Conservation (phyloP, 30 jellyfish, hydroid and myxozoan genomes). For the Morbakka virulenta region DNA sequence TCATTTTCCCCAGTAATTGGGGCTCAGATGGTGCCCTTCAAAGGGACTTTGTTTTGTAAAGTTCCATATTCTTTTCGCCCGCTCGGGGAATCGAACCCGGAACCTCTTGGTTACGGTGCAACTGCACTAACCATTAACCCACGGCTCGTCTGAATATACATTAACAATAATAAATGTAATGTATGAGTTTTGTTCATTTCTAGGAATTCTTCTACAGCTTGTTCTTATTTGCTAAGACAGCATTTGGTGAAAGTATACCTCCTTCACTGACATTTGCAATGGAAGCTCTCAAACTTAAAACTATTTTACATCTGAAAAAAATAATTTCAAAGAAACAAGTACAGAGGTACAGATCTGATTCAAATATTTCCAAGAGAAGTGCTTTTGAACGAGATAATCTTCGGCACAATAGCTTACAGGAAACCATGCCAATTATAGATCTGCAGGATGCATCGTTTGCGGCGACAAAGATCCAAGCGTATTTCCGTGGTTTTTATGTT, state of each 20-base stretch:
- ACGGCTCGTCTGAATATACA: no score
- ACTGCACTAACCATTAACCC: no score
- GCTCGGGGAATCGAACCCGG: no score
- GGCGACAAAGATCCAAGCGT: slow-evolving; percentile 70
- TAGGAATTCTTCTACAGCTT: slow-evolving; percentile 28
- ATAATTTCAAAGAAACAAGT: not conserved
- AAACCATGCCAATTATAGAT: not conserved
- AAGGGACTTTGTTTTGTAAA: no score
- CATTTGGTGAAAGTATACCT: not conserved
- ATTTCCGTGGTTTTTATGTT: slow-evolving; percentile 51
- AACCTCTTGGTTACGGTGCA: no score
- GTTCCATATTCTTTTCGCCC: no score
- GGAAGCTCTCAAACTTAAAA: slow-evolving; percentile 66
- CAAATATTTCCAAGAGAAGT: not conserved
- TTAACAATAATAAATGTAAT: no score
- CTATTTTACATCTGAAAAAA: slow-evolving; percentile 34
- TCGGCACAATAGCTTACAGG: slow-evolving; percentile 2
- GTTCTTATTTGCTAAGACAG: not conserved
- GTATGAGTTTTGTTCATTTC: no score
- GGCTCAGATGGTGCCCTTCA: no score
- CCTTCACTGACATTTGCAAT: slow-evolving; percentile 47
- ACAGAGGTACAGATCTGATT: not conserved
- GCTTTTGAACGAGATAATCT: not conserved
- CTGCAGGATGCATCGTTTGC: slow-evolving; percentile 15
- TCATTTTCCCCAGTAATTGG: no score